Evolutionary conservation across 2,113 vertebrate genomes (phyloP).

Genomic region (Onychorhynchus coronatus): DNA sequence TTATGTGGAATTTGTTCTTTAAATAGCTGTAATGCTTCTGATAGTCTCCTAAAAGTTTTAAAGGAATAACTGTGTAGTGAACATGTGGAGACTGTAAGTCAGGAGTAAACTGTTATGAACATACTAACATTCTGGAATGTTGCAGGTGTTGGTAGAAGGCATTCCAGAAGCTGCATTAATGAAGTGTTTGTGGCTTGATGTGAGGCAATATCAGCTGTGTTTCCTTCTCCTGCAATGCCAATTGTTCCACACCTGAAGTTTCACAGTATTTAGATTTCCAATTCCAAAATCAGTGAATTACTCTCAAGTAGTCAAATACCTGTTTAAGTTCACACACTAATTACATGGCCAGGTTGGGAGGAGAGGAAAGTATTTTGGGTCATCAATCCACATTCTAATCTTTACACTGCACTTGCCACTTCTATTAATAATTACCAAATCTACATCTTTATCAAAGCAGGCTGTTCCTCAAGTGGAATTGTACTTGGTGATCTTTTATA

Average conservation of each 20-base stretch:
- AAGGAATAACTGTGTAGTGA: background rate
- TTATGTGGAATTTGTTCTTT: background rate
- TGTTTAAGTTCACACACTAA: background rate
- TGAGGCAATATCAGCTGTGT: background rate
- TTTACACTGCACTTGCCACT: background rate
- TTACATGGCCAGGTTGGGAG: background rate
- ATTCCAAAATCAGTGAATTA: background rate
- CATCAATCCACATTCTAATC: background rate
- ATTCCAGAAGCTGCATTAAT: background rate
- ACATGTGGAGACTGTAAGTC: background rate
- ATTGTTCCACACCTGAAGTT: background rate
- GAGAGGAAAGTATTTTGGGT: background rate
- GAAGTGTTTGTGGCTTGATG: background rate
- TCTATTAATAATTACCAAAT: background rate
- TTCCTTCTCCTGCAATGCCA: background rate
- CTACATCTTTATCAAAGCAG: background rate
- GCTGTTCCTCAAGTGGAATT: background rate
- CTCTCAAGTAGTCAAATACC: background rate
- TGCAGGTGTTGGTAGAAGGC: background rate
- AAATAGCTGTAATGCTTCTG: background rate
- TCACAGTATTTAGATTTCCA: background rate
- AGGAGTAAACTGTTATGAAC: background rate
- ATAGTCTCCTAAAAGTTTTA: background rate
- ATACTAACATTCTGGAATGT: background rate
- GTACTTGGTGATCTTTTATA: background rate